Percentiles rank a stretch among this genome's conserved stretches.
phyloP scores from a whole-genome alignment of 2,797 vertebrate genomes.

The Falco novaeseelandiae region DNA sequence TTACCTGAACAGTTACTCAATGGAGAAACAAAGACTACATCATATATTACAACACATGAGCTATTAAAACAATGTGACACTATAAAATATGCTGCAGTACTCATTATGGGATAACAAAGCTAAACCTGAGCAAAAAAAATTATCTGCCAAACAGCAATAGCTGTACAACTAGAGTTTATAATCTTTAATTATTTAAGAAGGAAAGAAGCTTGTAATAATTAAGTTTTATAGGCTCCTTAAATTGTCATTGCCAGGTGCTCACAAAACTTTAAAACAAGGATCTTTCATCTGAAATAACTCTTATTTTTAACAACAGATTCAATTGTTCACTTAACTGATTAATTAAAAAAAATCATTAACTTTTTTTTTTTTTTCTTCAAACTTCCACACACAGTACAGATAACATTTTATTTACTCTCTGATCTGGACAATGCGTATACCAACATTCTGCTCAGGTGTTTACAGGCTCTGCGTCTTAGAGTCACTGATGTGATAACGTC shows the following conservation, averaged over 20 bases:
- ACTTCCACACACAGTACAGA: background rate
- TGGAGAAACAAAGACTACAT: constrained; percentile 43
- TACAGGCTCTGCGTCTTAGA: background rate
- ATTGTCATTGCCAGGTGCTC: background rate
- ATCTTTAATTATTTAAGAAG: constrained; percentile 61
- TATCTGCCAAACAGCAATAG: constrained; percentile 49
- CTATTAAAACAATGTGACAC: constrained; percentile 61
- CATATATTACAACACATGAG: constrained; percentile 30
- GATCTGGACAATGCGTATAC: background rate
- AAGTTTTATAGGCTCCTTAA: constrained; percentile 26
- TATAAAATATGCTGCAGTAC: constrained; percentile 35
- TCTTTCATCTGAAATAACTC: background rate
- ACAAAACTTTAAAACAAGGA: background rate
- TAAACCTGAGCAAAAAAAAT: constrained; percentile 41
- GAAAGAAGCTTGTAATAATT: constrained; percentile 52
- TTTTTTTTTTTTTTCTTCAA: background rate
- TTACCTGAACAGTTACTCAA: constrained; percentile 53
- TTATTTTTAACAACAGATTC: background rate
- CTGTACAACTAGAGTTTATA: constrained; percentile 22
- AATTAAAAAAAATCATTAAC: background rate
- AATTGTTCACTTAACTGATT: background rate
- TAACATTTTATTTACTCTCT: background rate
- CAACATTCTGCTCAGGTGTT: background rate
- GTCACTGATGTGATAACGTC: background rate
- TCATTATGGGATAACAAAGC: constrained; percentile 57